Conservation (phyloP, 2,113 vertebrate species). For the Rhinogobius similis region DNA sequence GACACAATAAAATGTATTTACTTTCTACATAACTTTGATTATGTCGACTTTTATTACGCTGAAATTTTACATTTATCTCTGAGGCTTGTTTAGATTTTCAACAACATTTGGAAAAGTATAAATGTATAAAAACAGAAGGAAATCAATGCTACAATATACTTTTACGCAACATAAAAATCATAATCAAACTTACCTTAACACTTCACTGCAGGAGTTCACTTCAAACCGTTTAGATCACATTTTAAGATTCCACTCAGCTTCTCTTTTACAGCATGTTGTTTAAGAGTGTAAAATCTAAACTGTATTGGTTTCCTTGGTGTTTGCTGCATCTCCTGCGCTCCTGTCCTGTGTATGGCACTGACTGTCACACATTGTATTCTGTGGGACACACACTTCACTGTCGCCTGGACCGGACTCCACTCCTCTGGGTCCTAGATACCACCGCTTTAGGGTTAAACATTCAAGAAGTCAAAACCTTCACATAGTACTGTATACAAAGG, state of each 20-base stretch:
- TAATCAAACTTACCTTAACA: background rate
- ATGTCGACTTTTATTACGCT: no score
- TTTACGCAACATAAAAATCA: background rate
- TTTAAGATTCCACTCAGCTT: no score
- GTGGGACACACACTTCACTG: slow-evolving; percentile 73
- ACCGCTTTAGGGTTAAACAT: background rate
- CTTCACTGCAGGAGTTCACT: background rate
- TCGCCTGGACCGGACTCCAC: slow-evolving; percentile 37
- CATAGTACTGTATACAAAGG: no score
- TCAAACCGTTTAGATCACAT: background rate
- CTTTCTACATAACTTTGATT: no score
- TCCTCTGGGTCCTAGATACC: slow-evolving; percentile 74
- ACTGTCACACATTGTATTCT: slow-evolving; percentile 81
- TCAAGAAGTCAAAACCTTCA: no score
- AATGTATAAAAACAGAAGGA: background rate
- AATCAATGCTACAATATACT: background rate
- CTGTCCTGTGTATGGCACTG: slow-evolving; percentile 75
- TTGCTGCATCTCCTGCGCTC: slow-evolving; percentile 33
- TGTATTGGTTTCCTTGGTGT: slow-evolving; percentile 31
- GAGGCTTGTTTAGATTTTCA: background rate
- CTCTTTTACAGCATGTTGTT: no score
- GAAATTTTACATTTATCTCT: background rate
- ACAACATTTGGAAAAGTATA: background rate
- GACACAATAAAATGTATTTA: no score
- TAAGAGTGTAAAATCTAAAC: slow-evolving; percentile 12